These are phyloP conservation scores for Dryobotodes eremita DNA, from an alignment of 2,888 invertebrate species.

Conservation along the genomic window DNA sequence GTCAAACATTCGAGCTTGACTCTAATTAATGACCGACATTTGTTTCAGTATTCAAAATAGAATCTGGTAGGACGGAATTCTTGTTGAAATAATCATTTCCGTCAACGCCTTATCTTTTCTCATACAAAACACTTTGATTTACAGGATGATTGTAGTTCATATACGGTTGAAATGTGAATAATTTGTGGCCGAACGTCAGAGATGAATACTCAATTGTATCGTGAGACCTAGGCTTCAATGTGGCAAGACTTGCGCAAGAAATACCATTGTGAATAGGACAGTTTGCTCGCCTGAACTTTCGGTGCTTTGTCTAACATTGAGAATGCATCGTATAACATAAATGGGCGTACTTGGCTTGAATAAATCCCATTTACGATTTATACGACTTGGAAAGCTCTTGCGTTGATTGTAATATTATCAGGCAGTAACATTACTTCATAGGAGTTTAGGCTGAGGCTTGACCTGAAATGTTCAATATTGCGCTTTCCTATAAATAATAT, in stretches of 20 bases:
- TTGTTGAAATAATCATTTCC: slow-evolving; percentile 16
- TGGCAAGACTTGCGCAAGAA: slow-evolving; percentile 71
- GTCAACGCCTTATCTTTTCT: slow-evolving; percentile 14
- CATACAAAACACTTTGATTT: slow-evolving; percentile 17
- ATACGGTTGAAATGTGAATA: slow-evolving; percentile 35
- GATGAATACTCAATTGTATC: slow-evolving; percentile 63
- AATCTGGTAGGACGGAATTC: slow-evolving; percentile 17
- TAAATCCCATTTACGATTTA: slow-evolving; percentile 50
- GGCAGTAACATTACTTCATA: slow-evolving; percentile 28
- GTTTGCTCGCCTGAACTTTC: slow-evolving; percentile 60
- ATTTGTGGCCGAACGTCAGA: slow-evolving; percentile 53
- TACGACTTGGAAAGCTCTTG: slow-evolving; percentile 20
- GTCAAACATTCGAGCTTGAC: slow-evolving; percentile 11
- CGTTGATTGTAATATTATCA: slow-evolving; percentile 36
- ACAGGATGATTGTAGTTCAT: not conserved
- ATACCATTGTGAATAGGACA: slow-evolving; percentile 69
- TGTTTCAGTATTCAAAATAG: slow-evolving; percentile 37
- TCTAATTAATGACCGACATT: slow-evolving; percentile 33
- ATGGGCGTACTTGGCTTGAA: slow-evolving; percentile 51
- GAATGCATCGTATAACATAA: slow-evolving; percentile 54
- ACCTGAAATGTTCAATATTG: slow-evolving; percentile 14
- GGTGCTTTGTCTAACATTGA: slow-evolving; percentile 48
- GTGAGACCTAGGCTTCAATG: slow-evolving; percentile 65
- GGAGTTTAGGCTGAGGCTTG: slow-evolving; percentile 23
- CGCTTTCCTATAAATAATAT: not conserved